Conservation (phyloP, 2,113 vertebrate species). For the Nipponia nippon region DNA sequence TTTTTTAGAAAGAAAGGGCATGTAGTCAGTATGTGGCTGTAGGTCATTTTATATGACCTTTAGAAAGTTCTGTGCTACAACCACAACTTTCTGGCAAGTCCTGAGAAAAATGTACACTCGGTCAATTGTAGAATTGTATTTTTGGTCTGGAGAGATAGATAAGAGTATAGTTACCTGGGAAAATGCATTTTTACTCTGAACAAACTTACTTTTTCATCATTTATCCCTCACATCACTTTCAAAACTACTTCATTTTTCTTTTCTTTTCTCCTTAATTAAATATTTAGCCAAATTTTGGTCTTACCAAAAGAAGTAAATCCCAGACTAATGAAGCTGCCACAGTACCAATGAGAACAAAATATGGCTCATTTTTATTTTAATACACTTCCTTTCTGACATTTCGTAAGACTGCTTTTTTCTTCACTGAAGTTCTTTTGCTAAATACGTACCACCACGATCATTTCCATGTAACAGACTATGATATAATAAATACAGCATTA, state of each 20-base stretch:
- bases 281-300: background rate
- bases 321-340: background rate
- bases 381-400: background rate
- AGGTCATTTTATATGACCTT: background rate
- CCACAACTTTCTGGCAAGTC: background rate
- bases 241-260: background rate
- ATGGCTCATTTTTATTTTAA: background rate
- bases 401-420: background rate
- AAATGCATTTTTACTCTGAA: background rate
- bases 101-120: background rate
- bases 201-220: background rate
- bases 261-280: background rate
- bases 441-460: background rate
- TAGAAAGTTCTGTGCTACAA: background rate
- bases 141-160: background rate
- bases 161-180: background rate
- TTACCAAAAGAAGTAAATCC: background rate
- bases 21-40: background rate
- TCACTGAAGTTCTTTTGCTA: constrained; percentile 9
- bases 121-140: background rate
- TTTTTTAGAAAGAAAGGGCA: background rate
- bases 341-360: background rate
- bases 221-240: background rate
- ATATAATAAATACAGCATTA: background rate
- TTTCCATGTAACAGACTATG: background rate